Base-by-base conservation (phyloP, 2,888 invertebrate species). In the Drosophila fulvimacula region DNA sequence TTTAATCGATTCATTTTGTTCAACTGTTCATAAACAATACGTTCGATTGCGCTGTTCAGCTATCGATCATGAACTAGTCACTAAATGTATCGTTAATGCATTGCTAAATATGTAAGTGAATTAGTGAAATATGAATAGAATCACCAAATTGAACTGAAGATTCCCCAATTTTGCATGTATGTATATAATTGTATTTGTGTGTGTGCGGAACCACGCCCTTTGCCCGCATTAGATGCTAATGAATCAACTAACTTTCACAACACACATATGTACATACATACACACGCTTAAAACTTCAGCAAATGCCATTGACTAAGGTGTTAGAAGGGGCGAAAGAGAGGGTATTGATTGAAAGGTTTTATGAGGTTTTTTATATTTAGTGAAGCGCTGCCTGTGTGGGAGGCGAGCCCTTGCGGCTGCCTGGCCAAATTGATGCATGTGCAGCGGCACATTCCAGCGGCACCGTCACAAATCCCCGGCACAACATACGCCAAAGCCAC, bases 361-460 rank as follows among this genome's bases (percentile, higher is more conserved):
- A 17, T 30, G 11, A 30, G 27, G 6, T 46, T 46, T 46, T 44
- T 42, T 21, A 46, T 46, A n/a, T 46, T 46, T 46, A 46, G 24
- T 46, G 15, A 2, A 36, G 34, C 19, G 19, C 32, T 27, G 44
- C 17, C 2, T 42, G 55, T 53, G 10, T 13, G 32, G 38, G 24
- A 7, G 44, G 7, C 1, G 17, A 39, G 58, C 30, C 46, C 59
- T 62, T 73, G 76, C 21, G 76, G 78, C 58, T 72, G 64, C 51
- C 52, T 56, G 53, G 42, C 57, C 55, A 68, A 71, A 71, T 79
- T 78, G 79, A 77, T 74, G 76, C 79, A 77, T 75, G 71, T 77
- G 75, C 79, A 74, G 41, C 67, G 60, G 70, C 76, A 76, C 70
- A 78, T 78, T 66, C 73, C 68, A 58, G 73, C 57, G 73, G 69